Evolutionary conservation across 2,113 vertebrate species (phyloP).

Genomic region (Erpornis zantholeuca): DNA sequence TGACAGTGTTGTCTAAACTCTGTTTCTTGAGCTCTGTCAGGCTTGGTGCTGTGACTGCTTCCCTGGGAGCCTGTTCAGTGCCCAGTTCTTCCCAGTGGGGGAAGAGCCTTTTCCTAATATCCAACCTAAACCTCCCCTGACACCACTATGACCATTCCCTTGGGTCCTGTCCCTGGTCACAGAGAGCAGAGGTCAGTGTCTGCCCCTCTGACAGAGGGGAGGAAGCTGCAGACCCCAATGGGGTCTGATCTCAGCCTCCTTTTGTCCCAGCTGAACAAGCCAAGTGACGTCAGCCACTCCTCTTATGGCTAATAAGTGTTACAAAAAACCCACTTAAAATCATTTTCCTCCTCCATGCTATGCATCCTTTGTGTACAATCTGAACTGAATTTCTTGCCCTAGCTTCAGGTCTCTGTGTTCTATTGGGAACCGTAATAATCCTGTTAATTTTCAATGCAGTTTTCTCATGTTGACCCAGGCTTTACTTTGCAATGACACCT

Average conservation of each 20-base stretch:
- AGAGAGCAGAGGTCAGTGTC: not conserved
- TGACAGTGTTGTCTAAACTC: not conserved
- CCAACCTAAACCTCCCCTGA: not conserved
- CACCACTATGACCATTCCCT: not conserved
- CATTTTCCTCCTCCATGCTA: not conserved
- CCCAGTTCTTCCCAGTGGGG: accelerated
- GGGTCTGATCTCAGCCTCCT: not conserved
- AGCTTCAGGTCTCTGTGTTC: not conserved
- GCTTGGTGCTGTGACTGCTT: not conserved
- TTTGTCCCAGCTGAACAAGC: not conserved
- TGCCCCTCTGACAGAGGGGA: not conserved
- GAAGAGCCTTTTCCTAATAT: not conserved
- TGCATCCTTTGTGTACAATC: accelerated
- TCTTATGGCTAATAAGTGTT: not conserved
- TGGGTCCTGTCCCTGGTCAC: no score
- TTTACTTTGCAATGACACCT: not conserved
- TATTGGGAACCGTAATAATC: not conserved
- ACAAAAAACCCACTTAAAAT: not conserved
- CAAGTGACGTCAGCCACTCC: not conserved
- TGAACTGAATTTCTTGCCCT: not conserved
- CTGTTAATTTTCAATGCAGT: accelerated
- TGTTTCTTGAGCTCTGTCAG: not conserved
- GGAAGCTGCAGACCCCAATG: not conserved
- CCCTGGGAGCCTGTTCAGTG: not conserved
- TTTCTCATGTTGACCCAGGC: accelerated